Conservation (phyloP, 2,113 vertebrate species). For the Zosterops lateralis region DNA sequence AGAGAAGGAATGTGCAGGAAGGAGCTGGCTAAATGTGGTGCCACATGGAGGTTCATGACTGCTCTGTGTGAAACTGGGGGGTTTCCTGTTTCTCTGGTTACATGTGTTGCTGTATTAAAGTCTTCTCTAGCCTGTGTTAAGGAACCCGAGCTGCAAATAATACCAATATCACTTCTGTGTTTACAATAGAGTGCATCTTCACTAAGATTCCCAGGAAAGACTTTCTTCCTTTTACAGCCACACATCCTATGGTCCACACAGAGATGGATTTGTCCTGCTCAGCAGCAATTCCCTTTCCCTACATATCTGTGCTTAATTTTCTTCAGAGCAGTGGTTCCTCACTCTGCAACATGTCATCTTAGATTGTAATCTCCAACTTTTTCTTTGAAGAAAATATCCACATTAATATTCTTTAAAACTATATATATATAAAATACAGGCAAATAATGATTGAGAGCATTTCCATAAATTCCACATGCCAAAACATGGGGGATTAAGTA, state of each 20-base stretch:
- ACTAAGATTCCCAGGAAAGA: neutral
- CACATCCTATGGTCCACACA: neutral
- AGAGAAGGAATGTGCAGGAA: neutral
- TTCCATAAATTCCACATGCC: neutral
- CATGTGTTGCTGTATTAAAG: neutral
- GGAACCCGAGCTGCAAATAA: neutral
- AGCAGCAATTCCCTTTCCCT: neutral
- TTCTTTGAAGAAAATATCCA: neutral
- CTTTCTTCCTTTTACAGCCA: neutral
- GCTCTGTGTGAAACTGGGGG: neutral
- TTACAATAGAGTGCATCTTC: neutral
- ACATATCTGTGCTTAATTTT: neutral
- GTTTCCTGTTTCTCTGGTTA: neutral
- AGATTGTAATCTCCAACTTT: neutral
- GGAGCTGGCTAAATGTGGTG: neutral
- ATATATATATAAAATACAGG: neutral
- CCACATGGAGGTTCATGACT: neutral
- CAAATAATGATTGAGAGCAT: neutral
- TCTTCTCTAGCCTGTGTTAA: neutral
- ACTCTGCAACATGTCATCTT: neutral
- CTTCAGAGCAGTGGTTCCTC: neutral
- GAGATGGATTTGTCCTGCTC: neutral
- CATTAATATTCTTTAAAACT: neutral
- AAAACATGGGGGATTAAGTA: neutral
- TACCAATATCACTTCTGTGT: neutral